A percentile compares a stretch with the other conserved stretches of the same genome.
Conservation (phyloP, 2,888 invertebrate species). For the Eupelmus urozonus region DNA sequence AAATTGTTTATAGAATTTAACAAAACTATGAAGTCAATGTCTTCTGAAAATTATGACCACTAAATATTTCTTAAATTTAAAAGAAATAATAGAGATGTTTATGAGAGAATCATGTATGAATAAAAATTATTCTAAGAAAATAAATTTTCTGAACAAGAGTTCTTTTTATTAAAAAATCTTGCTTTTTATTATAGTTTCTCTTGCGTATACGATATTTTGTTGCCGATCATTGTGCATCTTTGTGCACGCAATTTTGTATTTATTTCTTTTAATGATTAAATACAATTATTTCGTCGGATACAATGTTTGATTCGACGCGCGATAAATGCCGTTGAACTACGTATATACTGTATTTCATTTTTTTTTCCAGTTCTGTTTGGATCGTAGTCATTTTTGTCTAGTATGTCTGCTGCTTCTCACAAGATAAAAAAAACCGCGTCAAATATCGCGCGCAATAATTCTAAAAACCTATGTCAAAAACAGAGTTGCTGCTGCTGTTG, state of each 20-base stretch:
- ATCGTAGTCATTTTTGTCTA: slow-evolving; percentile 28
- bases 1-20: slow-evolving; percentile 21
- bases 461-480: slow-evolving; percentile 50
- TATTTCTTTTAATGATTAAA: slow-evolving; percentile 40
- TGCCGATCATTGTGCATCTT: slow-evolving; percentile 51
- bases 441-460: slow-evolving; percentile 46
- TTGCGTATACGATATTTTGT: slow-evolving; percentile 48
- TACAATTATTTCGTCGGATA: slow-evolving; percentile 51
- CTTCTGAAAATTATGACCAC: not conserved
- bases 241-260: slow-evolving; percentile 44
- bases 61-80: slow-evolving; percentile 9
- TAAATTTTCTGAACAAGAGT: slow-evolving; percentile 44
- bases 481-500: slow-evolving; percentile 39
- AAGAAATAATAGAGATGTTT: slow-evolving; percentile 28
- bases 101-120: slow-evolving; percentile 37
- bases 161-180: slow-evolving; percentile 59
- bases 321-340: slow-evolving; percentile 44
- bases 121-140: slow-evolving; percentile 48
- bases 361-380: slow-evolving; percentile 26
- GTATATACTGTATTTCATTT: slow-evolving; percentile 29
- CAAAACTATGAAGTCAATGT: not conserved
- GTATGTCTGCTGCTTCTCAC: slow-evolving; percentile 27
- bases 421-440: slow-evolving; percentile 54
- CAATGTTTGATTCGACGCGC: slow-evolving; percentile 46
- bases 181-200: slow-evolving; percentile 54